Base-by-base conservation (phyloP, 2,888 invertebrate genomes). In the Hirtodrosophila alboralis region DNA sequence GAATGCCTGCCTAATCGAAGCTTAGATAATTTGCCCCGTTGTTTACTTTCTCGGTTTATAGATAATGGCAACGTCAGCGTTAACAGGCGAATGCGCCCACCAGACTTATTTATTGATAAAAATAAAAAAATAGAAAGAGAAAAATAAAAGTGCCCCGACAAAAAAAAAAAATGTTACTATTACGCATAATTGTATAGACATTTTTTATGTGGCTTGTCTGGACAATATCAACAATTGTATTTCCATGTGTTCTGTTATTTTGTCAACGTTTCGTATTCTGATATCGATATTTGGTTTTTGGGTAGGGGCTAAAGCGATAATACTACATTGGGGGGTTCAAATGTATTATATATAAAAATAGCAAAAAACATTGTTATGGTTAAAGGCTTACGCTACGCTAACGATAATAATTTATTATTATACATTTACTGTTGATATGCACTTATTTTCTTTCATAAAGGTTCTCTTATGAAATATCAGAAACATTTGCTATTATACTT, bases 11-110 rank as follows among this genome's bases (percentile, higher is more conserved):
- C 65, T 68, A 75, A 85, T 75, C 79, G 79, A 85, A 68, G 56
- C 79, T 72, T 69, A 78, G 79, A 80, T 80, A 84, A 78, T 83
- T 83, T 78, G 58, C 62, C 56, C 49, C 61, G 44, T 83, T 81
- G 80, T 85, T 85, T 83, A 85, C 83, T 73, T 83, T 69, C 69
- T 63, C 63, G 70, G 58, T 76, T 80, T 72, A 60, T 63, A 81
- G 85, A 81, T 81, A 81, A 83, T 67, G 43, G 70, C 45, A 48
- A 52, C 66, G 65, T 53, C 56, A 60, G 59, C 57, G 58, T 23
- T 38, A 44, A 58, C 33, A 48, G 31, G 47, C 64, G 43, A 56
- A 45, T 34, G 53, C 47, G 60, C 41, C 60, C 54, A 64, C 47
- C 53, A 60, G 63, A 72, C 72, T 58, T 48, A 57, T 47, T 57